Base-by-base conservation (phyloP, 2,113 vertebrate genomes). In the Oplegnathus fasciatus region DNA sequence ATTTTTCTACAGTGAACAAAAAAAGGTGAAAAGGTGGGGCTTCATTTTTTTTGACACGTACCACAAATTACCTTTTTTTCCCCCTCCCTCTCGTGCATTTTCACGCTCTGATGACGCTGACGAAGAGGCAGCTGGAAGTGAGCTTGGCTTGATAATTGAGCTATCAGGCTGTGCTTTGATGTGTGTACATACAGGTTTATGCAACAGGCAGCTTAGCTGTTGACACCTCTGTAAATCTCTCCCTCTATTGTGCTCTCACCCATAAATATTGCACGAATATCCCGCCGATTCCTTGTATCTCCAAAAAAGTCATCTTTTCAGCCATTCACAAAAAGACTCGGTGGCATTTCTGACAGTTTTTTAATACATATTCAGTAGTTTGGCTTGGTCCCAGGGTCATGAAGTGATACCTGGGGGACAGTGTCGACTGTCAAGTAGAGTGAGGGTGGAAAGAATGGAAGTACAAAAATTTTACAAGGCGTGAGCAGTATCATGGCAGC, bases 141-240 rank as follows among this genome's bases (percentile, higher is more conserved):
- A 61, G 75, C 48, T 20, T 0, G 32, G 42, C 66, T 83, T 50
- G 60, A 80, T 87, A 90, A 89, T 78, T 73, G 85, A 89, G 84
- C 81, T 70, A 84, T 86, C 78, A 80, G n/a, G 52, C 55, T 71
- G 44, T 28, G 55, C 62, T 88, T 75, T 80, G 80, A 83, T 89
- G 50, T 88, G 76, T 83, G 48, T 42, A 71, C 70, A 62, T 84
- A 13, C 58, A 64, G 68, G 70, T 81, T 86, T 69, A 82, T 37
- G 78, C 84, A 88, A 91, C 83, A 88, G 34, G 55, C 64, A 9
- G 80, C 78, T 84, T n/a, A 78, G 83, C 48, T 85, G 75, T 78
- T 79, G 85, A 91, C 86, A 89, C 74, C 62, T 74, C 62, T 70
- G 46, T 82, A 84, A 72, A 82, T 74, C 61, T 72, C 50, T 52